A percentile compares a stretch with the other conserved stretches of the same genome.
These are phyloP conservation scores for Corythornis cristatus DNA, from an alignment of 2,113 vertebrate genomes.

Conservation along the genomic window DNA sequence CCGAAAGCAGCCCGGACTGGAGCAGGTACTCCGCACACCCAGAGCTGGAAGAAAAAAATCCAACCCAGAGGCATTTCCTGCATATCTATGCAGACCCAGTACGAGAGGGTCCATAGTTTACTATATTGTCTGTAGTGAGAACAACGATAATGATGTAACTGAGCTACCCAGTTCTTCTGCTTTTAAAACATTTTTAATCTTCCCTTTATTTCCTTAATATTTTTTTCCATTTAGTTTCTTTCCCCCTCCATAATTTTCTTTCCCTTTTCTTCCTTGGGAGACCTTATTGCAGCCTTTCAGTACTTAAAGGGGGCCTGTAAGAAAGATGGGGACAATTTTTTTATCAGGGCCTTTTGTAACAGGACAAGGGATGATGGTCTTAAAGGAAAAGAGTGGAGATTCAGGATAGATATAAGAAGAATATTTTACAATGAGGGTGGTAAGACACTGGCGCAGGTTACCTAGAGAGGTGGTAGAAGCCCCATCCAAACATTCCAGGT, in stretches of 20 bases:
- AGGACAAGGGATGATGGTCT: neutral
- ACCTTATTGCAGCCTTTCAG: neutral
- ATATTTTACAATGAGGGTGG: neutral
- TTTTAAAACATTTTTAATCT: neutral
- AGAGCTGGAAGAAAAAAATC: neutral
- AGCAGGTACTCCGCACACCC: rapidly evolving
- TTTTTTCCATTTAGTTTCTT: too few relatives aligned
- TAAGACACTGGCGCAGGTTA: too few relatives aligned
- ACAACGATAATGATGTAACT: neutral
- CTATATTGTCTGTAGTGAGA: neutral
- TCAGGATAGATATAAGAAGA: neutral
- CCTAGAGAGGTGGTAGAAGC: neutral
- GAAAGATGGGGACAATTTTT: neutral
- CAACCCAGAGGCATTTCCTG: neutral
- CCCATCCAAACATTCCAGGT: neutral
- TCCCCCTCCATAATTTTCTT: too few relatives aligned
- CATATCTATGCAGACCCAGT: neutral
- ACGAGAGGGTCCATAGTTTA: neutral
- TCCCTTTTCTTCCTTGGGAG: too few relatives aligned
- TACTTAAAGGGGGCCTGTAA: neutral
- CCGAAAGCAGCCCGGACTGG: neutral
- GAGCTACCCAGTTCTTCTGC: neutral
- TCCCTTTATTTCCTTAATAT: neutral
- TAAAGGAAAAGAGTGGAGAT: neutral
- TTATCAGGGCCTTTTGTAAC: neutral